Evolutionary conservation across 1,140 invertebrate genomes (phyloP).

Genomic region (Ladona fulva): DNA sequence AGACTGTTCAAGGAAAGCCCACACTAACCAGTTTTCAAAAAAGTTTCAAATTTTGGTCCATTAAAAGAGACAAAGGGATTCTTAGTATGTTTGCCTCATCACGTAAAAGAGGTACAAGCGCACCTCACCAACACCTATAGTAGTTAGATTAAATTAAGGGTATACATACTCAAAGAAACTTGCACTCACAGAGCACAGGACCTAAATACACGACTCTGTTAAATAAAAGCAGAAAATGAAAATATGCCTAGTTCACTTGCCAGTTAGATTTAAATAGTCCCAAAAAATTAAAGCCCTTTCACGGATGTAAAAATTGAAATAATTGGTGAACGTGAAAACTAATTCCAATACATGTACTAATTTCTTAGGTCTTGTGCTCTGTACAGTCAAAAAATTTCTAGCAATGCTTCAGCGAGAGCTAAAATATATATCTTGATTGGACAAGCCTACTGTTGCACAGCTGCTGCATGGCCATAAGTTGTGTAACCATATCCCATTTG

Average conservation of each 20-base stretch:
- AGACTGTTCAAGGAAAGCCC: neutral
- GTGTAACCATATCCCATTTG: neutral
- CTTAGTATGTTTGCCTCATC: neutral
- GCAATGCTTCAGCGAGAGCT: neutral
- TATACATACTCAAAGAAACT: neutral
- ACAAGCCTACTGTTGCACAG: neutral
- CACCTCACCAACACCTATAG: neutral
- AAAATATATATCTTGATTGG: neutral
- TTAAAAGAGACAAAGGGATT: conserved; percentile 1
- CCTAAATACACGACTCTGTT: neutral
- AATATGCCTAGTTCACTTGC: too few species aligned
- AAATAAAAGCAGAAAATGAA: too few species aligned
- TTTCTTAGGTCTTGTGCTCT: neutral
- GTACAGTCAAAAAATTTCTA: neutral
- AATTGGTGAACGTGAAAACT: too few species aligned
- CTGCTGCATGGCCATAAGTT: neutral
- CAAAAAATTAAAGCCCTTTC: too few species aligned
- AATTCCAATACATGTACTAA: neutral
- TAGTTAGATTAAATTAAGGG: neutral
- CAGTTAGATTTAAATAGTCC: too few species aligned
- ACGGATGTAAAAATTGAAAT: too few species aligned
- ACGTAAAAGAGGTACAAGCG: neutral
- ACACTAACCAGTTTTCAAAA: conserved; percentile 2
- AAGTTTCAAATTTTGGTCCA: conserved; percentile 1
- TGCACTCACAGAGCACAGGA: neutral